phyloP scores from a whole-genome alignment of 2,797 vertebrate genomes.

The Chelon auratus region DNA sequence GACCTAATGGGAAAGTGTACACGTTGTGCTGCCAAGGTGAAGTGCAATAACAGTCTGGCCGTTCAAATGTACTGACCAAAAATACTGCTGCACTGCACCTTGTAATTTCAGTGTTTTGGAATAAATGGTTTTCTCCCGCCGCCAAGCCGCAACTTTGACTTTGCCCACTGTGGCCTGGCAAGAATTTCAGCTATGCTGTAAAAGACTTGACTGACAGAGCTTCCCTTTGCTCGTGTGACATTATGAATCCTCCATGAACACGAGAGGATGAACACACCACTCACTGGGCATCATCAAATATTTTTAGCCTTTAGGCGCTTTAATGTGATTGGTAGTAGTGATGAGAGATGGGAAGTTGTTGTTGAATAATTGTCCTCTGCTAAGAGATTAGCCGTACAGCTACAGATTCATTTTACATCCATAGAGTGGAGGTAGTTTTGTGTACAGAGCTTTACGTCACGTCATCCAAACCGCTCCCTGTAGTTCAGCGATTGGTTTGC shows the following conservation, averaged over 20 bases:
- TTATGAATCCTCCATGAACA: constrained; percentile 29
- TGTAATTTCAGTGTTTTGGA: constrained; percentile 62
- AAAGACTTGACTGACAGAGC: constrained; percentile 47
- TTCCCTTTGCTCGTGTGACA: constrained; percentile 25
- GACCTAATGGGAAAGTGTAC: constrained; percentile 6
- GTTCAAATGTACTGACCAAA: constrained; percentile 34
- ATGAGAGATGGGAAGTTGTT: no score
- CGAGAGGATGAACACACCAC: constrained; percentile 25
- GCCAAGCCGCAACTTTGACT: constrained; percentile 52
- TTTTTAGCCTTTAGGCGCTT: no score
- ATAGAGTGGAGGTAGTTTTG: constrained; percentile 1
- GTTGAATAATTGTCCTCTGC: no score
- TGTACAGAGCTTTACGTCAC: constrained; percentile 28
- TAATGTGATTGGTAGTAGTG: no score
- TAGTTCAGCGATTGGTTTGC: constrained; percentile 43
- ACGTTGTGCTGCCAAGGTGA: constrained; percentile 36
- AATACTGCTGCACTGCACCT: constrained; percentile 52
- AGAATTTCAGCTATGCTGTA: constrained; percentile 27
- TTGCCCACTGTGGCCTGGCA: constrained; percentile 45
- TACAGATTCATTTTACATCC: neutral
- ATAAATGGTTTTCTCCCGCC: constrained; percentile 31
- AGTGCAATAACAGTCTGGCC: constrained; percentile 6
- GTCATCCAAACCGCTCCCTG: constrained; percentile 35
- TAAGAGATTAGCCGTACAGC: neutral
- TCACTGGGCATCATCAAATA: constrained; percentile 18